Percentiles rank a stretch among this genome's conserved stretches.
phyloP scores from a whole-genome alignment of 2,113 vertebrate species.

The Phodopus roborovskii region DNA sequence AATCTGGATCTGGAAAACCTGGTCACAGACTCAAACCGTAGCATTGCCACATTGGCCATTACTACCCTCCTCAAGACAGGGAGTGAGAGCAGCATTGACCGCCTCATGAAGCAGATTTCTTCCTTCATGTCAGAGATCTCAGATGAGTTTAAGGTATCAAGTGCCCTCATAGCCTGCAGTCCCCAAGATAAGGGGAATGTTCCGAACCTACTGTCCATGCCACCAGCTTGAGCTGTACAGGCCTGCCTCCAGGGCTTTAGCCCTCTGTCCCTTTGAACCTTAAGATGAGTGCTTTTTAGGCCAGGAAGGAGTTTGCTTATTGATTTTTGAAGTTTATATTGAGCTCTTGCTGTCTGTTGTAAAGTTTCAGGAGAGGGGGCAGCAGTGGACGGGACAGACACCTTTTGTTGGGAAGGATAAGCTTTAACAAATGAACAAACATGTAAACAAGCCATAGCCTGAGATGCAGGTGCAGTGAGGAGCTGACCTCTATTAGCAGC shows the following conservation, averaged over 20 bases:
- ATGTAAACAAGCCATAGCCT: fast-evolving
- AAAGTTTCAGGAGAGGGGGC: neutral
- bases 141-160: slow-evolving; percentile 89
- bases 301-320: neutral
- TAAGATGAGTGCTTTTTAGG: neutral
- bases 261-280: neutral
- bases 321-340: too few relatives aligned
- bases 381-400: too few relatives aligned
- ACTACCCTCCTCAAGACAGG: slow-evolving; percentile 90
- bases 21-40: slow-evolving; percentile 90
- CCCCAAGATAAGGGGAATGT: too few relatives aligned
- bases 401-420: neutral
- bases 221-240: fast-evolving
- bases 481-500: neutral
- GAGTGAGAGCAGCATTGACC: slow-evolving; percentile 91
- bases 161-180: neutral
- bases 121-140: slow-evolving; percentile 93
- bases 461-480: neutral
- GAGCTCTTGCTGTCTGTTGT: neutral
- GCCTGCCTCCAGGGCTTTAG: neutral
- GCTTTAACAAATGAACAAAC: neutral
- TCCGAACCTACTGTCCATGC: neutral
- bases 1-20: slow-evolving; percentile 91
- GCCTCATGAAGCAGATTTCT: slow-evolving; percentile 92
- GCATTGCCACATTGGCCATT: slow-evolving; percentile 90